Evolutionary conservation across 2,113 vertebrate genomes (phyloP), one percentile per base, ranked within the genome.

Genomic region (Chloropsis cyanopogon): DNA sequence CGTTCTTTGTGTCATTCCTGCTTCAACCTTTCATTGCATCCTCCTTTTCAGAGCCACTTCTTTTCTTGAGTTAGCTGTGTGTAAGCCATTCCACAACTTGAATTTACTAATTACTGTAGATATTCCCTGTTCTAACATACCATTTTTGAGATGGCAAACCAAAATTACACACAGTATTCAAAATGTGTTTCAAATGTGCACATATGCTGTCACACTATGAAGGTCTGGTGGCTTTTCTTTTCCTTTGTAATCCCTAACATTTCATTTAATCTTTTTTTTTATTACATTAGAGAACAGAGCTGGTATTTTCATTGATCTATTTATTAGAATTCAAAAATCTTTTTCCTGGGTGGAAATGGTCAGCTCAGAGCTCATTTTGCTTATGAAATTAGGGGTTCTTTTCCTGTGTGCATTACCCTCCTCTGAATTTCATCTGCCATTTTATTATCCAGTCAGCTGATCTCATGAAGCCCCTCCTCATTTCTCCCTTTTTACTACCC

Each of bases 1-100:
- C 2, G 0, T 91, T 57, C 31, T 41, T 50, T 0, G 0, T 44
- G 4, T 56, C 50, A 20, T 78, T 66, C 28, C 41, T n/a, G 10
- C 46, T 71, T 87, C 54, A 73, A 9, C 25, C 22, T 84, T 76
- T 46, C 10, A 14, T 56, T 73, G 15, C 33, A 50, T 63, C 15
- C 50, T 53, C 6, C 56, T 70, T 82, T 87, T 50, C 56, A 66
- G 68, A 93, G 3, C 2, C 42, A 31, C 11, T 28, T 73, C 7
- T 91, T 33, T 41, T 47, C 72, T 44, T 37, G 59, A 69, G 46
- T 73, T 9, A 12, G 19, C 24, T 70, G 7, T 53, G 16, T 76
- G 20, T 44, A 70, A 87, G 23, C n/a, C 31, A n/a, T 69, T 70
- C 50, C 42, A 53, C 31, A 82, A 8, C 42, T 93, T 57, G 25